Base-by-base conservation (phyloP, 2,888 invertebrate genomes). In the Tortricodes alternella region DNA sequence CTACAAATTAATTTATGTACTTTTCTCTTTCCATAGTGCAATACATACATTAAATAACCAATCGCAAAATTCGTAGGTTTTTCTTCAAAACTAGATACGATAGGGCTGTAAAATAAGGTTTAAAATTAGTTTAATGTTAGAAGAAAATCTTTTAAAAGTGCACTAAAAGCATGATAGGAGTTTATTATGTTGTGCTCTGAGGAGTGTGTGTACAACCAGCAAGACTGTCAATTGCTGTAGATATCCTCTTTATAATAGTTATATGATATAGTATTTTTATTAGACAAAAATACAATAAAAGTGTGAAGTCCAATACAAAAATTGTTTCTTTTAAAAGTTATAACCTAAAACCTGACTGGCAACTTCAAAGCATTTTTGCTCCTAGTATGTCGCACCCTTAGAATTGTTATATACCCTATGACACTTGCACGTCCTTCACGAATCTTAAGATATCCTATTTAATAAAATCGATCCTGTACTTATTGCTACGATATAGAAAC, bases 251-350 rank as follows among this genome's bases (percentile, higher is more conserved):
- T 83, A 80, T 77, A 63, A 85, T 88, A 89, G 85, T 84, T 85
- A 85, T 68, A 85, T 81, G 68, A 87, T 81, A 89, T 84, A 89
- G 87, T 89, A 90, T 90, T 90, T 89, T 90, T 90, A 90, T 88
- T 90, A 90, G 90, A 89, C 88, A 78, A 86, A 89, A 90, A 89
- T 89, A 89, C 89, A 90, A 90, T 89, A 90, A 90, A 89, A 89
- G 90, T 90, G 90, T 90, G 90, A 89, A 89, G 89, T 89, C 89
- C 87, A 85, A 70, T 63, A 58, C 58, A 53, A 46, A 60, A 61
- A 67, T 73, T 70, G 72, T 72, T 71, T 70, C 70, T 63, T 58
- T 41, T 29, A 21, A 23, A 27, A 6, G n/a, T n/a, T n/a, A n/a
- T n/a, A n/a, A n/a, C n/a, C n/a, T n/a, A n/a, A n/a, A n/a, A n/a